Base-by-base conservation (phyloP, 2,888 invertebrate species). In the Idaea aversata region DNA sequence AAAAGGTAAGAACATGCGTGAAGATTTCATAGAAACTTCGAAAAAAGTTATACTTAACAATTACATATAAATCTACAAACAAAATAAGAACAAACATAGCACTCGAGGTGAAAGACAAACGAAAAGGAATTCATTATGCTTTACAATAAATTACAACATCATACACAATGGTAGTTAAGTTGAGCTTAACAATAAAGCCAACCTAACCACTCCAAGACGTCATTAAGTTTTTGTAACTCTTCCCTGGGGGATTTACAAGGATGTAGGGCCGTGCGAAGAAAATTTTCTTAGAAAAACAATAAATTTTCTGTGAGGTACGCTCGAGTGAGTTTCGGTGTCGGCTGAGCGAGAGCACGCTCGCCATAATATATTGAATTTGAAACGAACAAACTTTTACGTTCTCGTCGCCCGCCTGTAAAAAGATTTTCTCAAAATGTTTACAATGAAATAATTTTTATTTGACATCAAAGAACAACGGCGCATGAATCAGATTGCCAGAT, bases 211-310 rank as follows among this genome's bases (percentile, higher is more conserved):
- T 76, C 75, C 74, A 75, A 78, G 80, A 81, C 83, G 82, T 88
- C 88, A 87, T 88, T 87, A 86, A 83, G 82, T 82, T 87, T 85
- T 85, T 83, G 78, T 78, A 86, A 87, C 82, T 83, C 82, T 82
- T 84, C 84, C 83, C 83, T 71, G 70, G 80, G 80, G 86, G 82
- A 78, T 82, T 79, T 81, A 80, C 83, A 80, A 77, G 82, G 81
- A 83, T 85, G 83, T 86, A 84, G 82, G 84, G 78, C 83, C 84
- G 85, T 82, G 83, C 82, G 83, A 86, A 86, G 87, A 83, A 88
- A 91, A 91, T 91, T 93, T 91, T 90, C 92, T 91, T 92, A 92
- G 89, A 89, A 92, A 93, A 93, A 92, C 92, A 93, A 93, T 93
- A 93, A 91, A 92, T 92, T 91, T 88, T 89, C 87, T 84, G 88